Base-by-base conservation (phyloP, 2,113 vertebrate species). In the Urocynchramus pylzowi region DNA sequence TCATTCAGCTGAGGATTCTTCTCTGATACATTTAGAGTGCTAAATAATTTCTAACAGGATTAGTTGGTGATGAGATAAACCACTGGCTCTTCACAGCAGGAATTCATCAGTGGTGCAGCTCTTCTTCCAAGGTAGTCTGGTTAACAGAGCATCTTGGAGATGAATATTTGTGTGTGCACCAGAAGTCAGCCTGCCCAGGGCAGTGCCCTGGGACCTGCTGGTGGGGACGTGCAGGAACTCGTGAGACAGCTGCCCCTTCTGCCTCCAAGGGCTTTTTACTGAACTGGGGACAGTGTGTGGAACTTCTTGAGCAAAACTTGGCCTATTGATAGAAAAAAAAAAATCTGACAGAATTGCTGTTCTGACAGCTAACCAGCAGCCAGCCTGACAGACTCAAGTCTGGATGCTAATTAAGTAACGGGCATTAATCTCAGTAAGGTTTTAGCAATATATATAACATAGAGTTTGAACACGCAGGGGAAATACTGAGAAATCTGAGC, bases 11-110 rank as follows among this genome's bases (percentile, higher is more conserved):
- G 93, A 93, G 69, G 77, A 49, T 69, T 88, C 76, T 68, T 60
- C 94, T 80, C 78, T 61, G 65, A 69, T 83, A 61, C 22, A 28
- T 75, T 92, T 33, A 45, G 45, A 86, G 76, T 65, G 50, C 60
- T 42, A 73, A 88, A 92, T 90, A 85, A 84, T 85, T 93, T 65
- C 19, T 86, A 87, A 90, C 85, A 68, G 71, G 89, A 82, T 95
- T 95, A 92, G 59, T 16, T 27, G 31, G 65, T 79, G 78, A 69
- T 86, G 88, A 96, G 93, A 79, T 42, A 95, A 96, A 93, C 79
- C 26, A 63, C 13, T 81, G 84, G 52, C 85, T 90, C 57, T 67
- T 87, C 71, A 16, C 39, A 83, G 71, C 67, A 81, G 49, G 92
- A 60, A 91, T 87, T 67, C 49, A 30, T 84, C 77, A 74, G 59